Base-by-base conservation (phyloP, 2,888 invertebrate genomes). In the Tenthredo scrophulariae region DNA sequence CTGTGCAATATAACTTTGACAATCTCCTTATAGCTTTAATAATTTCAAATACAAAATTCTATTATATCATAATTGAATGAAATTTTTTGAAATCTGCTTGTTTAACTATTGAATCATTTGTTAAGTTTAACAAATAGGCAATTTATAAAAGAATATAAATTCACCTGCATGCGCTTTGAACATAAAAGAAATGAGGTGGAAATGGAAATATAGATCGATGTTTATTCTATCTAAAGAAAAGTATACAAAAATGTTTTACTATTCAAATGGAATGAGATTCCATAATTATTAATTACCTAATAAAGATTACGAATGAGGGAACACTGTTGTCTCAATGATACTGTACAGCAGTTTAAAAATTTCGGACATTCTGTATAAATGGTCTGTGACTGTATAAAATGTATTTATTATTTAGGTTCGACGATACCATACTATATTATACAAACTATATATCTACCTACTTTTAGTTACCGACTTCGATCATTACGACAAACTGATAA, bases 381-480 rank as follows among this genome's bases (percentile, higher is more conserved):
- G 89, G 91, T 91, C 92, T 91, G 88, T 88, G 91, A 92, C 91
- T 92, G 92, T 92, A 92, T 91, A 93, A 93, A 93, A 92, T 93
- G 92, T 93, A 93, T 93, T 93, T 93, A 93, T 93, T 93, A 92
- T 92, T 93, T 93, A 92, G 92, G 91, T 93, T 93, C 90, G 91
- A 93, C 91, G 91, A 91, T 90, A 91, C 91, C 89, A 90, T 91
- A 91, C 90, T 92, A 91, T 91, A 85, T 91, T 92, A 91, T 89
- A 90, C 90, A 90, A 91, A 88, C 72, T 74, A 88, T 92, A 91
- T 90, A 90, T 90, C 88, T 87, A 88, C 86, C 86, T 91, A 92
- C 89, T 90, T 91, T 92, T 91, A 92, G 92, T 92, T 92, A 92
- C 91, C 88, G 90, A 92, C 89, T 88, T 90, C 87, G 90, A 90